These are phyloP conservation scores for Periophthalmus magnuspinnatus DNA, from an alignment of 2,797 vertebrate species.

Conservation along the genomic window DNA sequence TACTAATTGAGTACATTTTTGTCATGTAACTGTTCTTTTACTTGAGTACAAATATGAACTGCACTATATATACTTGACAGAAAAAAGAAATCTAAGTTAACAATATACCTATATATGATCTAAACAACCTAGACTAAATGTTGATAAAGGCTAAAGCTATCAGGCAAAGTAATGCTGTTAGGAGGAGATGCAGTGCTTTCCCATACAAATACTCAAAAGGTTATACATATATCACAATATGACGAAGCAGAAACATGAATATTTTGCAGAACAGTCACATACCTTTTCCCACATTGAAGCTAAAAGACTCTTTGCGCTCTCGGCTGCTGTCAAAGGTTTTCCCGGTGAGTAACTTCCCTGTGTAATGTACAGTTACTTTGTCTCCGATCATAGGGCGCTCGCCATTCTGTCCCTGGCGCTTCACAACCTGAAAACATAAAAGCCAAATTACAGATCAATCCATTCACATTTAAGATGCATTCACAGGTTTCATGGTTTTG, in stretches of 20 bases:
- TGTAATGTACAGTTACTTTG: constrained; percentile 93
- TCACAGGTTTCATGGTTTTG: not conserved
- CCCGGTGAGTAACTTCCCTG: constrained; percentile 87
- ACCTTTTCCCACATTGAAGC: constrained; percentile 94
- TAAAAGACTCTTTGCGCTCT: constrained; percentile 88
- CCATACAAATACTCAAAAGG: not conserved
- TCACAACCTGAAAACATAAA: constrained; percentile 82
- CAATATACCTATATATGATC: not conserved
- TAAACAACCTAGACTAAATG: not conserved
- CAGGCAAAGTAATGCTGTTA: not conserved
- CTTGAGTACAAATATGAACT: not conserved
- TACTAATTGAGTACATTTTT: too few species aligned
- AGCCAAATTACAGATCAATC: constrained; percentile 7
- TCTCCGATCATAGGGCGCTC: constrained; percentile 93
- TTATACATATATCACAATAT: not conserved
- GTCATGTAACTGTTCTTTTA: too few species aligned
- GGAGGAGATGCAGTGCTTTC: not conserved
- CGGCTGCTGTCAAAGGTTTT: constrained; percentile 93
- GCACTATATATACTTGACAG: not conserved
- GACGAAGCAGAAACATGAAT: not conserved
- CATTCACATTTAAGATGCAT: not conserved
- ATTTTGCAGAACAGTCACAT: constrained; percentile 12
- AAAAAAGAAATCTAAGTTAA: not conserved
- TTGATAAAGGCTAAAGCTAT: not conserved
- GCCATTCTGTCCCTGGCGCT: constrained; percentile 77